Conservation (phyloP, 2,888 invertebrate genomes). For the Epinotia bilunana region DNA sequence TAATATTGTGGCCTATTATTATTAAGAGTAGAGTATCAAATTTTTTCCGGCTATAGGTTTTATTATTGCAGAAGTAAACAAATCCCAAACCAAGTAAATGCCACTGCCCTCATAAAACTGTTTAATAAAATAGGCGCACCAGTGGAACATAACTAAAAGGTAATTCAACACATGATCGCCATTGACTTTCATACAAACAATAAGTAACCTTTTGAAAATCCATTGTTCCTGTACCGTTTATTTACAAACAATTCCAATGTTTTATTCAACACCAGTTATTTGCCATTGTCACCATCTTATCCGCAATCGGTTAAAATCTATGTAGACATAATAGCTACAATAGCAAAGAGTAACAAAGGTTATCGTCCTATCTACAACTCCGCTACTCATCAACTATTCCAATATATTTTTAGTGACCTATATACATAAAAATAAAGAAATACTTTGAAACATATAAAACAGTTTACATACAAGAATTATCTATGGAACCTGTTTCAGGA, state of each 20-base stretch:
- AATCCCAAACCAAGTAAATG: background rate
- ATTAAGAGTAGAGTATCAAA: too few relatives aligned
- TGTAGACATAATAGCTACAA: slow-evolving; percentile 35
- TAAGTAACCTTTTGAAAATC: slow-evolving; percentile 24
- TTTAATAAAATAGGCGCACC: slow-evolving; percentile 2
- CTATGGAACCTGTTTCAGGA: too few relatives aligned
- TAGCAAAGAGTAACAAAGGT: slow-evolving; percentile 29
- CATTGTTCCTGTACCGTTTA: slow-evolving; percentile 34
- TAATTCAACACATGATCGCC: slow-evolving; percentile 21
- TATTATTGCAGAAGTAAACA: background rate
- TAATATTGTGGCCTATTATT: too few relatives aligned
- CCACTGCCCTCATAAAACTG: slow-evolving; percentile 1
- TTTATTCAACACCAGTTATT: slow-evolving; percentile 36
- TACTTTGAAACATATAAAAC: too few relatives aligned
- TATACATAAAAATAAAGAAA: background rate
- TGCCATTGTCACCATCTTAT: slow-evolving; percentile 37
- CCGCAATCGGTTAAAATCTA: slow-evolving; percentile 20
- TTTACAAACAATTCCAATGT: slow-evolving; percentile 28
- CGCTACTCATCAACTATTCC: background rate
- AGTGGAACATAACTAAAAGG: slow-evolving; percentile 1
- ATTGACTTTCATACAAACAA: slow-evolving; percentile 31
- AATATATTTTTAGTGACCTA: background rate
- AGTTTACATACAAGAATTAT: too few relatives aligned
- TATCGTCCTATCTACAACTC: slow-evolving; percentile 27
- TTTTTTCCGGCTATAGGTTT: too few relatives aligned